Percentiles rank a stretch among this genome's conserved stretches.
Evolutionary conservation across 2,888 invertebrate species (phyloP).

Genomic region (Gibbula magus): DNA sequence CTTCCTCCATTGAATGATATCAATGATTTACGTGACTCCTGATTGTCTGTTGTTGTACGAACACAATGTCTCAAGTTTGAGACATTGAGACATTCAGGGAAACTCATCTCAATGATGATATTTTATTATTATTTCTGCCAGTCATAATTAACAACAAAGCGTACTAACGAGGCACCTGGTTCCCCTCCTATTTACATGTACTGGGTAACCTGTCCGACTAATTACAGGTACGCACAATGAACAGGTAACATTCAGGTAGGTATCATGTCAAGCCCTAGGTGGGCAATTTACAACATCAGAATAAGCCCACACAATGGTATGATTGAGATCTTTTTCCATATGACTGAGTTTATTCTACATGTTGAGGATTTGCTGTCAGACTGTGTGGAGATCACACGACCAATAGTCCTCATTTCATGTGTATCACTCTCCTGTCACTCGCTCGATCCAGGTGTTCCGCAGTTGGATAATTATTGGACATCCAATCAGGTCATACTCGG

Average conservation of each 20-base stretch:
- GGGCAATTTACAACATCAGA: background rate
- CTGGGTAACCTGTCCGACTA: background rate
- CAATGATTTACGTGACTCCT: no score
- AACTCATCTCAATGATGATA: no score
- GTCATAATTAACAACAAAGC: no score
- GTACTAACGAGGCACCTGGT: background rate
- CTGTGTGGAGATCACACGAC: background rate
- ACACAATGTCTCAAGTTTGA: no score
- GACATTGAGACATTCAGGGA: no score
- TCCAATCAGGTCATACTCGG: no score
- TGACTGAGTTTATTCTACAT: background rate
- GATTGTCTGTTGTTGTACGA: no score
- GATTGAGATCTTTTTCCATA: conserved; percentile 13
- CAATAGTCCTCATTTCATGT: background rate
- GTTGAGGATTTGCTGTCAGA: background rate
- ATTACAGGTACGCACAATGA: background rate
- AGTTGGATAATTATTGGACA: no score
- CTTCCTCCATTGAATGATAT: no score
- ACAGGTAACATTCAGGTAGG: background rate
- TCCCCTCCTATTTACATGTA: background rate
- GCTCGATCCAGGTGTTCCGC: no score
- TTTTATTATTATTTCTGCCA: no score
- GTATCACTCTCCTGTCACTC: background rate
- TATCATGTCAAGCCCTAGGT: background rate
- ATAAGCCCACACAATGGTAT: background rate